Percentiles rank a stretch among this genome's conserved stretches.
phyloP scores from a whole-genome alignment of 2,888 invertebrate genomes.

The Caenorhabditis sp. region DNA sequence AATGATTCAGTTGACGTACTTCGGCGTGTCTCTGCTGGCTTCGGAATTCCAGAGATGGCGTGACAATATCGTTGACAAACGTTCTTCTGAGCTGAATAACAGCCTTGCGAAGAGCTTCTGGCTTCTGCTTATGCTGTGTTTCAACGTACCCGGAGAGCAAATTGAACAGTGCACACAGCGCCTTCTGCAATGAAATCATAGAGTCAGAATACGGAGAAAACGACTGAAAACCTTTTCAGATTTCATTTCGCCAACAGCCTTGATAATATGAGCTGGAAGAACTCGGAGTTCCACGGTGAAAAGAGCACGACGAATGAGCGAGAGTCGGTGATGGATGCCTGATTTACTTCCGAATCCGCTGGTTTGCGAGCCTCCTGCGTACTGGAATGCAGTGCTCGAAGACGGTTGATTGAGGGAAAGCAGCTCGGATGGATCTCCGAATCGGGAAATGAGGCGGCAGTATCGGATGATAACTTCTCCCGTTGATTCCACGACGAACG shows the following conservation, averaged over 20 bases:
- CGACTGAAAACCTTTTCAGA: conserved; percentile 56
- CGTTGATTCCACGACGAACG: conserved; percentile 64
- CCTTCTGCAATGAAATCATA: conserved; percentile 55
- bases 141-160: conserved; percentile 58
- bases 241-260: conserved; percentile 55
- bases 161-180: conserved; percentile 59
- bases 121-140: conserved; percentile 32
- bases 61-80: conserved; percentile 49
- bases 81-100: conserved; percentile 35
- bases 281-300: conserved; percentile 62
- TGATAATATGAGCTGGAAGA: conserved; percentile 53
- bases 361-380: conserved; percentile 37
- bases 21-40: conserved; percentile 51
- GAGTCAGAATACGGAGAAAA: too few species aligned
- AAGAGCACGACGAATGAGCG: conserved; percentile 61
- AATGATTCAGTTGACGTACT: conserved; percentile 27
- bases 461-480: conserved; percentile 52
- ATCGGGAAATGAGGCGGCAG: conserved; percentile 48
- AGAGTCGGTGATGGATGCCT: conserved; percentile 53
- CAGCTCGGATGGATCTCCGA: conserved; percentile 49
- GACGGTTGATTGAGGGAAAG: conserved; percentile 47
- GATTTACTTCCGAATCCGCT: conserved; percentile 46
- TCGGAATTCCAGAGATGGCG: conserved; percentile 55
- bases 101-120: conserved; percentile 28
- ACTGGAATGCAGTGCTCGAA: conserved; percentile 20